Evolutionary conservation across 1,140 invertebrate species (phyloP).

Genomic region (Micrasema longulum): DNA sequence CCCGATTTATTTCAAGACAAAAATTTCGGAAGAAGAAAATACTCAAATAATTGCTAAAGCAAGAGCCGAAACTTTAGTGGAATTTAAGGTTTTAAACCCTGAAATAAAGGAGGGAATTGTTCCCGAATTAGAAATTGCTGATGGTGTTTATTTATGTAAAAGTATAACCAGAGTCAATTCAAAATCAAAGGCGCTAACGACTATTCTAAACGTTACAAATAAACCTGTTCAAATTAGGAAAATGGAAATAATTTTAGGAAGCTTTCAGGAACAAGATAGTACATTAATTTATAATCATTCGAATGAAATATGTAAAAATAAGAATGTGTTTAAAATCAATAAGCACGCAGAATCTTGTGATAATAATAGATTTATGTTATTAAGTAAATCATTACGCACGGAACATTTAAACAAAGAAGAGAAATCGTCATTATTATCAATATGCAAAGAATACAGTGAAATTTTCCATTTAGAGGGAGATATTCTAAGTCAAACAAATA

Average conservation of each 20-base stretch:
- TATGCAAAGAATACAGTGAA: conserved; percentile 47
- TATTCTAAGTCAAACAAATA: conserved; percentile 10
- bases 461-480: no score
- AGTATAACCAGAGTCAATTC: background rate
- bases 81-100: background rate
- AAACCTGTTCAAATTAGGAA: background rate
- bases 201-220: background rate
- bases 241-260: background rate
- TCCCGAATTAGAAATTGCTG: no score
- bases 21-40: no score
- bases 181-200: conserved; percentile 1
- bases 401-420: conserved; percentile 54
- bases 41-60: no score
- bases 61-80: background rate
- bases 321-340: background rate
- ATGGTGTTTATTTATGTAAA: conserved; percentile 2
- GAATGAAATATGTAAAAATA: background rate
- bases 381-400: background rate
- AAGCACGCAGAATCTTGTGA: background rate
- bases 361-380: background rate
- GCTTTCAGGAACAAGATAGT: conserved; percentile 5
- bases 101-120: background rate
- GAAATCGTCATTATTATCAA: conserved; percentile 24
- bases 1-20: no score
- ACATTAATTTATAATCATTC: background rate